These are phyloP conservation scores for Emydocephalus ijimae DNA, from an alignment of 2,113 vertebrate genomes.

Conservation along the genomic window DNA sequence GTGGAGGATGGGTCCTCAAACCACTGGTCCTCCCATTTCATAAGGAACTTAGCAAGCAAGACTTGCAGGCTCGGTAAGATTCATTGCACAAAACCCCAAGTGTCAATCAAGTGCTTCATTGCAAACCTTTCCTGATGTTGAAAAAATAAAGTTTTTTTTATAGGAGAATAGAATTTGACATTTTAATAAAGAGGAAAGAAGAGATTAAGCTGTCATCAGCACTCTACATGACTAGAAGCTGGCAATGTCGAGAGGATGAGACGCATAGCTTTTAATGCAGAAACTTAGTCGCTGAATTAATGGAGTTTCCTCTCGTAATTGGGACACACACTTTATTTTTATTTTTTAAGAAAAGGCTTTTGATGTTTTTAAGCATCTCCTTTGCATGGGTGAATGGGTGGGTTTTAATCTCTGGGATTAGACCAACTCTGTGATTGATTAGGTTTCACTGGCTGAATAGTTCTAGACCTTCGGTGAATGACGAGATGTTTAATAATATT, in stretches of 20 bases:
- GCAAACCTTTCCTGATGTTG: slow-evolving; percentile 47
- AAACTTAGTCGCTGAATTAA: slow-evolving; percentile 54
- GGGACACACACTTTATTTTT: slow-evolving; percentile 7
- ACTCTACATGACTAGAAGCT: slow-evolving; percentile 47
- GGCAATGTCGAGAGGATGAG: slow-evolving; percentile 45
- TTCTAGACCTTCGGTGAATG: background rate
- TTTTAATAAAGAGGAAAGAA: slow-evolving; percentile 62
- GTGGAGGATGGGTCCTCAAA: background rate
- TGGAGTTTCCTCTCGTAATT: slow-evolving; percentile 50
- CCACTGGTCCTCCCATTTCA: too few species aligned
- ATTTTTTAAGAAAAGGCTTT: background rate
- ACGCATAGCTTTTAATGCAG: slow-evolving; percentile 35
- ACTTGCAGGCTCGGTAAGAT: background rate
- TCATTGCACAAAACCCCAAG: slow-evolving; percentile 44
- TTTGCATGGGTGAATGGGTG: background rate
- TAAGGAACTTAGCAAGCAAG: background rate
- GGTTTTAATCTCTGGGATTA: slow-evolving; percentile 35
- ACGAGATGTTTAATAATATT: background rate
- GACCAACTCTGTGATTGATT: slow-evolving; percentile 10
- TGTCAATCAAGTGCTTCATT: slow-evolving; percentile 36
- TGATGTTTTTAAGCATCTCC: slow-evolving; percentile 11
- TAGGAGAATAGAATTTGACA: slow-evolving; percentile 54
- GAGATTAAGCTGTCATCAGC: slow-evolving; percentile 57
- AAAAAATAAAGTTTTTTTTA: slow-evolving; percentile 54
- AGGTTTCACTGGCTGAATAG: background rate